Evolutionary conservation across 2,113 vertebrate genomes (phyloP).

Genomic region (Lycaon pictus): DNA sequence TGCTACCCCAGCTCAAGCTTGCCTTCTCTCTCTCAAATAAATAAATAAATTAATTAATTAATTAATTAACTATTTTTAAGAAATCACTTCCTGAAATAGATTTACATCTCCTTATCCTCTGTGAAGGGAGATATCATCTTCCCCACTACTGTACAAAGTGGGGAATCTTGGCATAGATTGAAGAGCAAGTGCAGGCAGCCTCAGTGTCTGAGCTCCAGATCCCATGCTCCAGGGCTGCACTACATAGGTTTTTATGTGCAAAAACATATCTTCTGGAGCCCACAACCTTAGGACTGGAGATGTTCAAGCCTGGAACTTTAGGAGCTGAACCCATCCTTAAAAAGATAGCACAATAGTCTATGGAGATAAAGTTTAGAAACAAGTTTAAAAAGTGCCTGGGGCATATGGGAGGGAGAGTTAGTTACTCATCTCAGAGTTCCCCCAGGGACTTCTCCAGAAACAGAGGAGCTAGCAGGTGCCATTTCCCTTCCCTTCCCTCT

Average conservation of each 20-base stretch:
- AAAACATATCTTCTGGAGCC: neutral
- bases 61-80: too few relatives aligned
- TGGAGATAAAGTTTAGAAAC: neutral
- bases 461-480: neutral
- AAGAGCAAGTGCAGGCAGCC: neutral
- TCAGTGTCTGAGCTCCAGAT: rapidly evolving
- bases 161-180: neutral
- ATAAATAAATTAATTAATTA: too few relatives aligned
- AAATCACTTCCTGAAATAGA: neutral
- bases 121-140: neutral
- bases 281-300: rapidly evolving
- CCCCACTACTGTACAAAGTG: neutral
- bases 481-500: neutral
- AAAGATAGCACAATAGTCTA: neutral
- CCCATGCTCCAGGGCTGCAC: rapidly evolving
- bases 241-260: too few relatives aligned
- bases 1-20: too few relatives aligned
- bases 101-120: neutral
- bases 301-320: neutral
- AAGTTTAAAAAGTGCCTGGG: neutral
- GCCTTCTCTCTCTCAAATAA: too few relatives aligned
- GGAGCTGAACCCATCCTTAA: neutral
- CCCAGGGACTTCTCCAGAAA: neutral
- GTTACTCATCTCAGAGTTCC: neutral
- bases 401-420: neutral